These are phyloP conservation scores for Nymphalis io DNA, from an alignment of 1,140 invertebrate species.

Conservation along the genomic window DNA sequence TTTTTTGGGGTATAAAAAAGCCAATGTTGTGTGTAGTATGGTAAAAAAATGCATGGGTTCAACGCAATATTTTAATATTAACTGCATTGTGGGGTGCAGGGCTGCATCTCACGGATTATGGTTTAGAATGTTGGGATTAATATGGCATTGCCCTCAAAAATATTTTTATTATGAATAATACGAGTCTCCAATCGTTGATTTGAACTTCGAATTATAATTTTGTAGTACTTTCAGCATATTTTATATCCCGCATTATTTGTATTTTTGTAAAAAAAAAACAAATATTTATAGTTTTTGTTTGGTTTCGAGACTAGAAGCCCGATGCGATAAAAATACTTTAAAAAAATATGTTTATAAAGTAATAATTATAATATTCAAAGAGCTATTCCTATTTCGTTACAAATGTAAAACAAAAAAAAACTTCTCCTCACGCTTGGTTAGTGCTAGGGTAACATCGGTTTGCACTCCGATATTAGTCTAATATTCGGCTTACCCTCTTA, in stretches of 20 bases:
- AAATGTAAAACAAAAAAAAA: neutral
- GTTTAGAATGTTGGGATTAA: slow-evolving; percentile 51
- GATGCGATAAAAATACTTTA: too few species aligned
- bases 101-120: slow-evolving; percentile 58
- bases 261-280: too few species aligned
- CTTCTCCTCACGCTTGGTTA: slow-evolving; percentile 24
- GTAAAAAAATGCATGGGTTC: slow-evolving; percentile 75
- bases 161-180: too few species aligned
- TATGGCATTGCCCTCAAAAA: too few species aligned
- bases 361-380: slow-evolving; percentile 1
- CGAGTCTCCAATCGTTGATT: too few species aligned
- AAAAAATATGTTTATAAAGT: neutral
- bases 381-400: slow-evolving; percentile 3
- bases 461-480: slow-evolving; percentile 78
- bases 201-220: too few species aligned
- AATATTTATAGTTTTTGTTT: too few species aligned
- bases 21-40: slow-evolving; percentile 69
- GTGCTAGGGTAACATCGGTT: slow-evolving; percentile 73
- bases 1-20: slow-evolving; percentile 59
- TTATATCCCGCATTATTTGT: too few species aligned
- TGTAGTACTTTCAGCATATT: too few species aligned
- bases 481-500: slow-evolving; percentile 78
- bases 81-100: slow-evolving; percentile 71
- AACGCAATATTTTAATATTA: slow-evolving; percentile 80
- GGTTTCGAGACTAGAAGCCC: too few species aligned